Percentiles rank a stretch among this genome's conserved stretches.
Evolutionary conservation across 2,888 invertebrate species (phyloP).

Genomic region (Troilus luridus): DNA sequence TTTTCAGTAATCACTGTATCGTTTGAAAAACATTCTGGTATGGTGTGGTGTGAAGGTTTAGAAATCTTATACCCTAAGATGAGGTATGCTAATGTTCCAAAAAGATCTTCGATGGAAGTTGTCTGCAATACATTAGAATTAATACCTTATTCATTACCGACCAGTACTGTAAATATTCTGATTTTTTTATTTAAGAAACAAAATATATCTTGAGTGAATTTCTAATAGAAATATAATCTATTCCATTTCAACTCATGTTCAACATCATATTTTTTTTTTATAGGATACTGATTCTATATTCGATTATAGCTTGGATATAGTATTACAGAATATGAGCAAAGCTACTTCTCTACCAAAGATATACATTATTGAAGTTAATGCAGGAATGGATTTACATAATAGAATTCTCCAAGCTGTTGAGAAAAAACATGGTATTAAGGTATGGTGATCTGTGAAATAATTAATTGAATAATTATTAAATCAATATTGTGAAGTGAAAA

Average conservation of each 20-base stretch:
- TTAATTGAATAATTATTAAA: background rate
- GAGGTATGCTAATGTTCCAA: background rate
- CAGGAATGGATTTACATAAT: background rate
- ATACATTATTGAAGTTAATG: constrained; percentile 6
- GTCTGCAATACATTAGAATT: background rate
- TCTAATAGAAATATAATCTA: no score
- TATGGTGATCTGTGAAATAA: background rate
- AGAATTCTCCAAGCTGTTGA: background rate
- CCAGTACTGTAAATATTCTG: constrained; percentile 21
- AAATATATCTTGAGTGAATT: background rate
- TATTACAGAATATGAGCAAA: constrained; percentile 14
- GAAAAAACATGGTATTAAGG: constrained; percentile 21
- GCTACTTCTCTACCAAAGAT: background rate
- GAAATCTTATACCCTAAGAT: constrained; percentile 1
- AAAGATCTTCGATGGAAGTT: background rate
- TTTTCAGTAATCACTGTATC: constrained; percentile 50
- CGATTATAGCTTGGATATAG: background rate
- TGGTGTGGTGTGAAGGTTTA: constrained; percentile 50
- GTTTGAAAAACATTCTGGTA: constrained; percentile 41
- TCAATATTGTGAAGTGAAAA: no score
- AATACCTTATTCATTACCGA: background rate
- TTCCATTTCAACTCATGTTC: no score
- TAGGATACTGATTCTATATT: background rate
- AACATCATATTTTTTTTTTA: background rate
- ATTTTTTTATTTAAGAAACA: background rate